Base-by-base conservation (phyloP, 2,888 invertebrate species). In the Uropetala carovei region DNA sequence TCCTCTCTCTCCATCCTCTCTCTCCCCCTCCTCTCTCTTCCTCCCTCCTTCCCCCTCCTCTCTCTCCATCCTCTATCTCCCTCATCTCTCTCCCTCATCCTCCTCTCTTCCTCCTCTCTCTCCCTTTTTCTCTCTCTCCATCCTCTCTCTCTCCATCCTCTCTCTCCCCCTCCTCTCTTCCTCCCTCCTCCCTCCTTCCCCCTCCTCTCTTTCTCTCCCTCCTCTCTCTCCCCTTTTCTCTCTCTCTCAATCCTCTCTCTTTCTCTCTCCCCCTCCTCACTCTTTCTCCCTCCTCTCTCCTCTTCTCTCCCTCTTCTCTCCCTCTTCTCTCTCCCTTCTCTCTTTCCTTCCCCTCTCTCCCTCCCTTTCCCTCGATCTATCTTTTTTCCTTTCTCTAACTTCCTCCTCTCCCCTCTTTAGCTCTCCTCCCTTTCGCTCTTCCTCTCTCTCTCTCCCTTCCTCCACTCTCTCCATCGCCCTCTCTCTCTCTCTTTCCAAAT, bases 21-120 rank as follows among this genome's bases (percentile, higher is more conserved):
- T 18, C 83, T 16, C 30, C 14, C 16, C 18, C n/a, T n/a, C n/a
- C 30, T 82, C 14, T 43, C 30, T 11, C 43, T 16, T 9, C 5
- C n/a, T 13, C 27, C 14, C 13, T 14, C n/a, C 43, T 13, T 10
- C 27, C 18, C 82, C 0, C 27, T 16, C 30, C n/a, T n/a, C 75
- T 75, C n/a, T 18, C n/a, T 11, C 11, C 64, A 18, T 13, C 16
- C 64, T 18, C 7, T n/a, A 7, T 64, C 64, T n/a, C 64, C n/a
- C 57, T 83, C 83, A 83, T 83, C 56, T 83, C 56, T 18, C 83
- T 16, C 30, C 14, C 16, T 56, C n/a, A n/a, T n/a, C n/a, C n/a
- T 43, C 43, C 43, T 83, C 83, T 56, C 56, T 83, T 30, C 43
- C 83, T 83, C 10, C 18, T 83, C 57, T 83, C 83, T 83, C 57